These are phyloP conservation scores for Phyllostomus hastatus DNA, from an alignment of 2,113 vertebrate genomes.

Conservation along the genomic window DNA sequence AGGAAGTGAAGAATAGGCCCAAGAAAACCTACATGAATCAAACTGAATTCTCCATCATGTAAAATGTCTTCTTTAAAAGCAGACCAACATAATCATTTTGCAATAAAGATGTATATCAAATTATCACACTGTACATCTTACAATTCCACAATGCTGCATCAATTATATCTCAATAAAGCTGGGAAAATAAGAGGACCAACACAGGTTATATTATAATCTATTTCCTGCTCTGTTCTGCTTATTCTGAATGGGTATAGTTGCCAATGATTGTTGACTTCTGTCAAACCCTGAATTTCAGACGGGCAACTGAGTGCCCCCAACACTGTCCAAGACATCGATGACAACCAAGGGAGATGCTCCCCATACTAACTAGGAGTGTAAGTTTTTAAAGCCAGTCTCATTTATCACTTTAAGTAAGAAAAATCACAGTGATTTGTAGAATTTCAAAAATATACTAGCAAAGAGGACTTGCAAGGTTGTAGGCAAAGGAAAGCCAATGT, in stretches of 20 bases:
- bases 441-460: background rate
- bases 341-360: rapidly evolving
- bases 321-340: background rate
- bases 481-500: background rate
- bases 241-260: background rate
- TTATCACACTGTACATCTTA: background rate
- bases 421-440: background rate
- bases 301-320: background rate
- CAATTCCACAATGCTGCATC: background rate
- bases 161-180: background rate
- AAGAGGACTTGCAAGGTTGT: background rate
- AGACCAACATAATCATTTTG: background rate
- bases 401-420: background rate
- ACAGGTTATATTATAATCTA: background rate
- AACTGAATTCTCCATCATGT: background rate
- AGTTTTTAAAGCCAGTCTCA: background rate
- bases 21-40: background rate
- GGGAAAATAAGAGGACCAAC: background rate
- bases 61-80: background rate
- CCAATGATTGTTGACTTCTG: background rate
- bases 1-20: background rate
- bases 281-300: background rate
- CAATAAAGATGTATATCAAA: background rate
- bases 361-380: background rate
- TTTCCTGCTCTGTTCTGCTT: background rate